Conservation (phyloP, 2,888 invertebrate species). For the Cantharis rufa region DNA sequence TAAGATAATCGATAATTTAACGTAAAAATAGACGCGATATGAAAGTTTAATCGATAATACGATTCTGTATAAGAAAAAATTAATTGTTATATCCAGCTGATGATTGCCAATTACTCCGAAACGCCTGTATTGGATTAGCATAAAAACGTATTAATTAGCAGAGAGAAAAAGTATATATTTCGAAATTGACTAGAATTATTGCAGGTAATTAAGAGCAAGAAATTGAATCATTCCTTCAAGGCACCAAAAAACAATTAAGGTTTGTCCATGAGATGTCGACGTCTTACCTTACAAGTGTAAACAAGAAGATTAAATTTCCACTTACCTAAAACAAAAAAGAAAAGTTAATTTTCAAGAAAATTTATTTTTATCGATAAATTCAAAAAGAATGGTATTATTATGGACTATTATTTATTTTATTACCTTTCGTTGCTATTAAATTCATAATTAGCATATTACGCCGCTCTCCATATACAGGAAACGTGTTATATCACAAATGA, state of each 20-base stretch:
- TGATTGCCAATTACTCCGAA: background rate
- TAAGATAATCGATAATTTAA: background rate
- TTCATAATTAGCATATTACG: background rate
- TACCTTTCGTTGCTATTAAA: background rate
- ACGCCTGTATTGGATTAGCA: background rate
- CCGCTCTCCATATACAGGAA: background rate
- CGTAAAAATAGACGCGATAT: background rate
- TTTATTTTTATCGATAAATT: background rate
- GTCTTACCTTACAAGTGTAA: background rate
- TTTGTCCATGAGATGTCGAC: background rate
- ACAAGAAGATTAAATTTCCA: background rate
- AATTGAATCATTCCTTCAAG: background rate
- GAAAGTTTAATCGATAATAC: background rate
- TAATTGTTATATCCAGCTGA: background rate
- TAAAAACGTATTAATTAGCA: no score
- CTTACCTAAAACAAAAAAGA: background rate
- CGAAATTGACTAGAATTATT: background rate
- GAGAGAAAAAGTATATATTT: no score
- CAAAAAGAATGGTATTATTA: background rate
- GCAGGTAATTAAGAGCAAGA: background rate
- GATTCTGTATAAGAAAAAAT: no score
- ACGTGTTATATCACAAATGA: background rate
- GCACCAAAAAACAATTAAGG: background rate
- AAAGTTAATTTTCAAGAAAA: background rate
- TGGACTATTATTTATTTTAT: background rate